Percentiles rank a stretch among this genome's conserved stretches.
phyloP scores from a whole-genome alignment of 2,888 invertebrate genomes.

The Anticlea derivata region DNA sequence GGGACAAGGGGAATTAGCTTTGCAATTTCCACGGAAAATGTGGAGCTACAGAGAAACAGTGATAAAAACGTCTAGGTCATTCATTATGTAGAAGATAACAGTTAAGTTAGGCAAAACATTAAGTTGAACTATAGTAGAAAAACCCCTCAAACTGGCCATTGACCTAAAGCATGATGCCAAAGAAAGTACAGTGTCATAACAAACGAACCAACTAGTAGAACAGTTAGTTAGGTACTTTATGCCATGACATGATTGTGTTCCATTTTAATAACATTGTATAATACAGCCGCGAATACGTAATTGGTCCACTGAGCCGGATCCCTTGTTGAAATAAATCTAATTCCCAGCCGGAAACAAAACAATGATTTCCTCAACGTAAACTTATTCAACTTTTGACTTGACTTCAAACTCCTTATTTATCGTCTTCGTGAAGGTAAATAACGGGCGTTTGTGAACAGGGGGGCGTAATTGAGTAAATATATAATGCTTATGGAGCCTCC shows the following conservation, averaged over 20 bases:
- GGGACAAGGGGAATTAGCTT: not conserved
- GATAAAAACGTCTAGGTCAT: not conserved
- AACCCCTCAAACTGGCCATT: no score
- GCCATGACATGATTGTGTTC: no score
- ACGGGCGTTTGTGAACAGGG: conserved; percentile 6
- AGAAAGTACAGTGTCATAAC: no score
- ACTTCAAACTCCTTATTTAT: conserved; percentile 7
- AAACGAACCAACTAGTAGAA: no score
- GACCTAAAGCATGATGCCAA: no score
- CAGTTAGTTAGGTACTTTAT: no score
- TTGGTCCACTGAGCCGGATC: no score
- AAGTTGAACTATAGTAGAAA: no score
- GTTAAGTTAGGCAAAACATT: no score
- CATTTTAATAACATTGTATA: no score
- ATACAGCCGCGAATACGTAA: no score
- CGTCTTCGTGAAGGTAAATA: conserved; percentile 6
- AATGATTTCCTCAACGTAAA: not conserved
- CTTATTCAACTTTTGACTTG: conserved; percentile 9
- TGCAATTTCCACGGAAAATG: not conserved
- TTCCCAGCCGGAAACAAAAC: conserved; percentile 1
- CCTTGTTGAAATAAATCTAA: conserved; percentile 1
- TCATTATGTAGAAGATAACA: not conserved
- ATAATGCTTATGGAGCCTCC: conserved; percentile 10
- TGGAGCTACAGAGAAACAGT: not conserved
- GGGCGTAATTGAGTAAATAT: conserved; percentile 15